A percentile compares a stretch with the other conserved stretches of the same genome.
phyloP scores from a whole-genome alignment of 2,113 vertebrate species.

The Sinosuthora webbiana region DNA sequence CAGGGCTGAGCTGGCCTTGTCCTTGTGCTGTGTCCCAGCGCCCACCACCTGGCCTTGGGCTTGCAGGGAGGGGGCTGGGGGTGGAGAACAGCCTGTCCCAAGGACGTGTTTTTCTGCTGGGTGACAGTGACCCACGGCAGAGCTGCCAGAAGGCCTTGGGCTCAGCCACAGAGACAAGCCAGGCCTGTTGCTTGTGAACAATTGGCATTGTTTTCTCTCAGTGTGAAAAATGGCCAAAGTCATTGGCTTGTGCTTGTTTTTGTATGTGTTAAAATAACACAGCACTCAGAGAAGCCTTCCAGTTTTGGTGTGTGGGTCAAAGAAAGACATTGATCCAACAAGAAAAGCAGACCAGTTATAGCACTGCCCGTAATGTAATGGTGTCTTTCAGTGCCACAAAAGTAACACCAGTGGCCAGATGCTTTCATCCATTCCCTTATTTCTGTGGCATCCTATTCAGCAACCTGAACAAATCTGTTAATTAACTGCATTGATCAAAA shows the following conservation, averaged over 20 bases:
- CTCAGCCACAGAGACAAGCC: neutral
- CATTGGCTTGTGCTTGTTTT: neutral
- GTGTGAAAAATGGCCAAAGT: neutral
- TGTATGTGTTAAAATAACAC: neutral
- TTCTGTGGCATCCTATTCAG: neutral
- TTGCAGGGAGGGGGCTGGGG: neutral
- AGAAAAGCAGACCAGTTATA: neutral
- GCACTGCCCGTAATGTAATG: neutral
- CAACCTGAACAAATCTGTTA: neutral
- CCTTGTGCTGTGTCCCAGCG: neutral
- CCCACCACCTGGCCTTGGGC: neutral
- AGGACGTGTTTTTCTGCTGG: neutral
- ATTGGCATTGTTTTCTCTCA: neutral
- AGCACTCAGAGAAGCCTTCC: neutral
- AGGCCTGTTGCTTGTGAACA: neutral
- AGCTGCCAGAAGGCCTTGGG: neutral
- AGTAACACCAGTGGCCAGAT: neutral
- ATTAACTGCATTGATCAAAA: neutral
- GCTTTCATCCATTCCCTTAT: neutral
- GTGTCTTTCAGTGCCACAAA: neutral
- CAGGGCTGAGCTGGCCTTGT: neutral
- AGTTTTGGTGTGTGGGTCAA: neutral
- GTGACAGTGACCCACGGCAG: neutral
- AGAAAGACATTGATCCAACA: neutral
- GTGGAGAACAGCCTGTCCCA: fast-evolving